Base-by-base conservation (phyloP, 2,797 vertebrate genomes). In the Micrastur ruficollis region DNA sequence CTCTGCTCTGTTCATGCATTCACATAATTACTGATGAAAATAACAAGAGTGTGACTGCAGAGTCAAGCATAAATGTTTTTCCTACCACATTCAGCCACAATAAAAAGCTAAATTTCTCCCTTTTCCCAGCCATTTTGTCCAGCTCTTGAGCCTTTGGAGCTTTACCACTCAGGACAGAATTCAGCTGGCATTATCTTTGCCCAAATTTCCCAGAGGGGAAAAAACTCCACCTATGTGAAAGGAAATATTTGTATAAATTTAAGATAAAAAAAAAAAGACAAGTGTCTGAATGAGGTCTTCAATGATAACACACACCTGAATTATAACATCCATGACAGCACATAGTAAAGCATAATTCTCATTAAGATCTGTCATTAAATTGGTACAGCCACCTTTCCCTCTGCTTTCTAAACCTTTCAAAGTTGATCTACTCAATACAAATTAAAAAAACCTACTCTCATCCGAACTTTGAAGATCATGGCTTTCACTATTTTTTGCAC, bases 61-160 rank as follows among this genome's bases (percentile, higher is more conserved):
- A 82, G 31, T 20, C 18, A 84, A 52, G 14, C 25, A 12, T 31
- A 85, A 75, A 80, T 70, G 5, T 36, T 85, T 92, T 85, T 73
- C 89, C 56, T 91, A 93, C 90, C 91, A 31, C 55, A 80, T 71
- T 92, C 59, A 2, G 1, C 90, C 78, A 52, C 0, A 23, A 86
- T 4, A 73, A 82, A 76, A 14, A 40, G 82, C 12, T 53, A 34
- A 2, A 83, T 73, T 56, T 85, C 47, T 87, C 22, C 63, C 31
- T 89, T 94, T 90, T 55, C 27, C 22, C 65, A 82, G 67, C 5
- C 78, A 93, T 95, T 94, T 63, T 89, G 31, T 82, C 84, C 71
- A 52, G 86, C 86, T 96, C 86, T 94, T 96, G 90, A 96, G 66
- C 7, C 42, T 8, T 18, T 17, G 40, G 21, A 83, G 23, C 26